Percentiles rank a stretch among this genome's conserved stretches.
These are phyloP conservation scores for Pithys albifrons DNA, from an alignment of 2,113 vertebrate genomes.

Conservation along the genomic window DNA sequence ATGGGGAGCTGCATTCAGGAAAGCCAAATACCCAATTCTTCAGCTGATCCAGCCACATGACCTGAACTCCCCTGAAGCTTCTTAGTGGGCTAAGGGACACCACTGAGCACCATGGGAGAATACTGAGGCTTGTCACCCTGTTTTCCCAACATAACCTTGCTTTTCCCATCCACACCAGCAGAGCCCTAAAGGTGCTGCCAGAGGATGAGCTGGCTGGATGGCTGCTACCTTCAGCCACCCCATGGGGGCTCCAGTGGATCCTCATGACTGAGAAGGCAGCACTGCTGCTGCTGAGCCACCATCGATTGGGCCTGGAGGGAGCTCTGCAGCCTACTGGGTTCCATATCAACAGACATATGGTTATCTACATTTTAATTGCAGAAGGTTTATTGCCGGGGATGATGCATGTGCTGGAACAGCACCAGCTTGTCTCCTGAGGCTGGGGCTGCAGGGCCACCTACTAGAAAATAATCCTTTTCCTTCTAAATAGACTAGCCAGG, in stretches of 20 bases:
- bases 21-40: not conserved
- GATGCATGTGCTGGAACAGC: constrained; percentile 46
- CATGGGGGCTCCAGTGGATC: accelerated
- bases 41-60: not conserved
- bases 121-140: accelerated
- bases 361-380: constrained; percentile 64
- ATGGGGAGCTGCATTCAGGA: not conserved
- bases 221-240: not conserved
- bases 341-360: constrained; percentile 42
- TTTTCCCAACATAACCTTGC: not conserved
- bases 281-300: not conserved
- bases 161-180: not conserved
- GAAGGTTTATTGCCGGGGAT: constrained; percentile 45
- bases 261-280: not conserved
- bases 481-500: constrained; percentile 5
- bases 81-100: not conserved
- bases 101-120: accelerated
- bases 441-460: not conserved
- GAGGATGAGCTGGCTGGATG: not conserved
- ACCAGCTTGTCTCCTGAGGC: not conserved
- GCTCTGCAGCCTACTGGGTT: constrained; percentile 33
- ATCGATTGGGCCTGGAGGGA: constrained; percentile 7
- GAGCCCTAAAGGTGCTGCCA: accelerated
- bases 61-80: not conserved
- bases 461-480: constrained; percentile 18